Base-by-base conservation (phyloP, 1,140 invertebrate genomes). In the Drosophila teissieri region DNA sequence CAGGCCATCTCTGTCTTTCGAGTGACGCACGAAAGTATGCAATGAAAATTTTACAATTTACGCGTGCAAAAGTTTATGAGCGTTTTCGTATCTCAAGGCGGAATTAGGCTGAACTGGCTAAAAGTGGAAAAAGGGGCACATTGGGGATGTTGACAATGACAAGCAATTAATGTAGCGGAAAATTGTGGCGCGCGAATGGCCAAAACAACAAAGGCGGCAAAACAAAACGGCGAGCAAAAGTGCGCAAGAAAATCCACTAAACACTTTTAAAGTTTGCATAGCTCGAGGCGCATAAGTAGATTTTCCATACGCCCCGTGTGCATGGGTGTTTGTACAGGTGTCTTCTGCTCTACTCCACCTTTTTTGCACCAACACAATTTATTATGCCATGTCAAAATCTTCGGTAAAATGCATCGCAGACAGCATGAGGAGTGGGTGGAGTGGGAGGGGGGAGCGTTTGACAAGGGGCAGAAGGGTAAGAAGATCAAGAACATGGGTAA, bases 31-130 rank as follows among this genome's bases (percentile, higher is more conserved):
- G 31, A 83, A 82, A 82, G 80, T 83, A 82, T 78, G 79, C 79
- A 82, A 82, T 82, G 74, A 82, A 82, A 82, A 82, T 82, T 82
- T 82, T 83, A 83, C 80, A 82, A 83, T 82, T 83, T 83, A 82
- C 80, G 80, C 80, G 80, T 82, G 80, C 68, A 78, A 83, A 82
- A 82, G 45, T 82, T 82, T 83, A 82, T 82, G 80, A 83, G 80
- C 80, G 69, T 63, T 63, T 63, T 63, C 54, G 60, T 53, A 67
- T 76, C 79, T 82, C 44, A 49, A 73, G 80, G 80, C 80, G 51
- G 76, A 74, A 81, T 81, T 78, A 82, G 75, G 80, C 61, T 54
- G 53, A 36, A 45, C 36, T 36, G 40, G 15, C 39, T 37, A 19
- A 27, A 36, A 15, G 15, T 12, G 34, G 19, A 24, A 24, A 36